A percentile compares a stretch with the other conserved stretches of the same genome.
Conservation (phyloP, 2,888 invertebrate species). For the Eupeodes latifasciatus region DNA sequence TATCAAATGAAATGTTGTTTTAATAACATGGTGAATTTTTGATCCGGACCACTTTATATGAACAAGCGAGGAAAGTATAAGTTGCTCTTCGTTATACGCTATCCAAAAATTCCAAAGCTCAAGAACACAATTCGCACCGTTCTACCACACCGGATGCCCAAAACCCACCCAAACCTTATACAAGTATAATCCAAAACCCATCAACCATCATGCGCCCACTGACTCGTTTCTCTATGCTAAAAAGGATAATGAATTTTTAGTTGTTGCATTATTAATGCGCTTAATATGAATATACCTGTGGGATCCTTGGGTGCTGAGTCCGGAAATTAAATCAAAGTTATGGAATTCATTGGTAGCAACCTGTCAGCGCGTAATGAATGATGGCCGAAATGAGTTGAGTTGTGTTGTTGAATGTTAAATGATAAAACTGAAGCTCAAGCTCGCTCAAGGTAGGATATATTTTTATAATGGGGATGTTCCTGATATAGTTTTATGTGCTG, state of each 20-base stretch:
- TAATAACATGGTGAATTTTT: constrained; percentile 76
- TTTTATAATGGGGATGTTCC: not conserved
- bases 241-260: constrained; percentile 80
- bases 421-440: not conserved
- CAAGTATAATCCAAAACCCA: not conserved
- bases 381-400: constrained; percentile 66
- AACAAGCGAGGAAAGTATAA: too few relatives aligned
- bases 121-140: constrained; percentile 69
- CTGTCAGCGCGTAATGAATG: constrained; percentile 70
- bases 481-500: too few relatives aligned
- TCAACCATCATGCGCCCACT: constrained; percentile 7
- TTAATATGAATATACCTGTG: constrained; percentile 76
- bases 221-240: constrained; percentile 61
- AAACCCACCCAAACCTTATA: not conserved
- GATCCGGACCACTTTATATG: constrained; percentile 31
- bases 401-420: not conserved
- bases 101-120: constrained; percentile 29
- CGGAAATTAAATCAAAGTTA: constrained; percentile 76
- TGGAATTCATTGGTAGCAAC: constrained; percentile 67
- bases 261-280: constrained; percentile 80
- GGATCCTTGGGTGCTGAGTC: constrained; percentile 72
- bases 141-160: constrained; percentile 68
- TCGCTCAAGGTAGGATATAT: constrained; percentile 29
- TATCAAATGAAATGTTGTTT: constrained; percentile 76
- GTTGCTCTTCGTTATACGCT: not conserved